Percentiles rank a stretch among this genome's conserved stretches.
Conservation (phyloP, 2,797 vertebrate species). For the Pangasius djambal region DNA sequence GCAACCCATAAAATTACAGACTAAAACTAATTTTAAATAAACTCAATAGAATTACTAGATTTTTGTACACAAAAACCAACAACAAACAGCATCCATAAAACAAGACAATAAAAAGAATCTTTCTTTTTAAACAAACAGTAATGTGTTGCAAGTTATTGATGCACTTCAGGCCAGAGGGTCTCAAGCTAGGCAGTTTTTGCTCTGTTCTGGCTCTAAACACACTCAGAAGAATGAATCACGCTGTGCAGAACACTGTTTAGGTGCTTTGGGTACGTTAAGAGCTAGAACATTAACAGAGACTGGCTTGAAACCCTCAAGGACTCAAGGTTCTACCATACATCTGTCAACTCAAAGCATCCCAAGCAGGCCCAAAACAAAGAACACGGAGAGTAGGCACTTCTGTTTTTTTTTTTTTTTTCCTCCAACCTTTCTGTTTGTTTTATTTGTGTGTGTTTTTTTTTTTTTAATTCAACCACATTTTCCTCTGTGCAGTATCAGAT, state of each 20-base stretch:
- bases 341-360: slow-evolving; percentile 51
- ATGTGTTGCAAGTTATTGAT: slow-evolving; percentile 39
- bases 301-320: not conserved
- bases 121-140: slow-evolving; percentile 61
- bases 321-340: slow-evolving; percentile 6
- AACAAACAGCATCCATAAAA: slow-evolving; percentile 64
- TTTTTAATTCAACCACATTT: not conserved
- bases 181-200: slow-evolving; percentile 51
- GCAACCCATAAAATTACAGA: slow-evolving; percentile 40
- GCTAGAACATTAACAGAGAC: not conserved
- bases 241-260: not conserved
- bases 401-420: slow-evolving; percentile 62
- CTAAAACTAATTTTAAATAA: slow-evolving; percentile 54
- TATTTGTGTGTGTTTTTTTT: not conserved
- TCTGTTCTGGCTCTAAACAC: slow-evolving; percentile 46
- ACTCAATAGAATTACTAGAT: slow-evolving; percentile 24
- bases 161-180: slow-evolving; percentile 50
- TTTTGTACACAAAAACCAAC: slow-evolving; percentile 54
- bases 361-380: slow-evolving; percentile 58
- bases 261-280: not conserved
- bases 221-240: not conserved
- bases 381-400: slow-evolving; percentile 75
- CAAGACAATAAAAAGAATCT: slow-evolving; percentile 62
- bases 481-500: not conserved
- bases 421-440: not conserved